Base-by-base conservation (phyloP, 2,888 invertebrate species). In the Ormyrus labotus region DNA sequence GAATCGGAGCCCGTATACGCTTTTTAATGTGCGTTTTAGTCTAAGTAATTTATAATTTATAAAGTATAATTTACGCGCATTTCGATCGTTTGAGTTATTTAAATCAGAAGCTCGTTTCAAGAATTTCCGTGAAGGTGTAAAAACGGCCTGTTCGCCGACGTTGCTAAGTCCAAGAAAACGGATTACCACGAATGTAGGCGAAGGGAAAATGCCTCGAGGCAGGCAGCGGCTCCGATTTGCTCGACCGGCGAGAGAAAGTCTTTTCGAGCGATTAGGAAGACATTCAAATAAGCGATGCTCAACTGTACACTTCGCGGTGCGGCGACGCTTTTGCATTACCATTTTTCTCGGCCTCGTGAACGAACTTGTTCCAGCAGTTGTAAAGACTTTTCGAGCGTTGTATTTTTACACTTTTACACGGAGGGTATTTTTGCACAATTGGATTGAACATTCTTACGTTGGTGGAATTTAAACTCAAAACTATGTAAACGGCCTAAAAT, bases 271-370 rank as follows among this genome's bases (percentile, higher is more conserved):
- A 53, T 45, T 19, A n/a, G 47, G 55, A 68, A 47, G 45, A 57
- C 51, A 68, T 69, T 76, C 69, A 61, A 69, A 70, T 71, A 61
- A 58, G 58, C 58, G 71, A 70, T 19, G 78, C 50, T 71, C 58
- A 51, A 71, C 51, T 78, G 71, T 58, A 71, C 19, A 19, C 57
- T 65, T 45, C 55, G 47, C 63, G 51, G 60, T 71, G 48, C 50
- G 69, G 68, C 19, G 19, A 68, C 55, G 75, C 68, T 61, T 75
- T 19, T 34, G 57, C 47, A 60, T 57, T 47, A 67, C 45, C 60
- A 65, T 60, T 65, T 47, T 63, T 13, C 7, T 53, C 19, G 19
- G 19, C 47, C 60, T 67, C 47, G 53, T 53, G 78, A 78, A 71
- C 65, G 71, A 78, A 78, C 70, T 64, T 13, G 34, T 51, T 47